These are phyloP conservation scores for Oxyruncus cristatus DNA, from an alignment of 2,113 vertebrate genomes.

Conservation along the genomic window DNA sequence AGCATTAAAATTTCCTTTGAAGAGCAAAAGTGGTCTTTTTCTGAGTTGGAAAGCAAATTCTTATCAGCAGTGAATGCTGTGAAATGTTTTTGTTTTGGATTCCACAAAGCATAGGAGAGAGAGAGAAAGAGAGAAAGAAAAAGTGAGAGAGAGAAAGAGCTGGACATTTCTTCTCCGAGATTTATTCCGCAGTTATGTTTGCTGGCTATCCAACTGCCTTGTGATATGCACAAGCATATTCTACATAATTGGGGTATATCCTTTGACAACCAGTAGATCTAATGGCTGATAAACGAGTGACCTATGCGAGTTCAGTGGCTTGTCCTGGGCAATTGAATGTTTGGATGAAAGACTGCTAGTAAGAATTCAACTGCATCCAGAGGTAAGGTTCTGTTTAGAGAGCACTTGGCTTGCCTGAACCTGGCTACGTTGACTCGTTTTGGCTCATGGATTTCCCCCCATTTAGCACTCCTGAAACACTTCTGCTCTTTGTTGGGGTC, in stretches of 20 bases:
- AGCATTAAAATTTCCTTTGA: slow-evolving; percentile 76
- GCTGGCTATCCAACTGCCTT: slow-evolving; percentile 76
- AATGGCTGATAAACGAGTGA: slow-evolving; percentile 72
- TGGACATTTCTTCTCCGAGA: slow-evolving; percentile 61
- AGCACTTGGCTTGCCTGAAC: slow-evolving; percentile 77
- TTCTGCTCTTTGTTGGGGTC: slow-evolving; percentile 98
- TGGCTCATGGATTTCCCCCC: slow-evolving; percentile 98
- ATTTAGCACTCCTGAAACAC: slow-evolving; percentile 93
- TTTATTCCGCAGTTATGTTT: slow-evolving; percentile 64
- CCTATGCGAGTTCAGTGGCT: slow-evolving; percentile 72
- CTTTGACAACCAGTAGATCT: slow-evolving; percentile 71
- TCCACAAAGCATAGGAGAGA: slow-evolving; percentile 80
- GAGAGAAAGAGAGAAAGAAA: slow-evolving; percentile 63
- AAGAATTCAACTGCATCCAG: slow-evolving; percentile 91
- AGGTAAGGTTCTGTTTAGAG: slow-evolving; percentile 87
- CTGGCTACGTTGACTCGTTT: slow-evolving; percentile 97
- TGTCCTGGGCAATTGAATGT: slow-evolving; percentile 79
- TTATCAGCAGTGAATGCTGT: slow-evolving; percentile 76
- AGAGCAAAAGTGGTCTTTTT: slow-evolving; percentile 85
- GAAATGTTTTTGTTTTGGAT: slow-evolving; percentile 76
- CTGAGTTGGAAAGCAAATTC: slow-evolving; percentile 85
- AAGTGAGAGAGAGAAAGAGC: slow-evolving; percentile 73
- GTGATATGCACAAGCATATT: slow-evolving; percentile 67
- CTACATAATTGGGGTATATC: slow-evolving; percentile 70
- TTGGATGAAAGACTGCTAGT: slow-evolving; percentile 81